Base-by-base conservation (phyloP, 1,140 invertebrate species). In the Oryzaephilus surinamensis region DNA sequence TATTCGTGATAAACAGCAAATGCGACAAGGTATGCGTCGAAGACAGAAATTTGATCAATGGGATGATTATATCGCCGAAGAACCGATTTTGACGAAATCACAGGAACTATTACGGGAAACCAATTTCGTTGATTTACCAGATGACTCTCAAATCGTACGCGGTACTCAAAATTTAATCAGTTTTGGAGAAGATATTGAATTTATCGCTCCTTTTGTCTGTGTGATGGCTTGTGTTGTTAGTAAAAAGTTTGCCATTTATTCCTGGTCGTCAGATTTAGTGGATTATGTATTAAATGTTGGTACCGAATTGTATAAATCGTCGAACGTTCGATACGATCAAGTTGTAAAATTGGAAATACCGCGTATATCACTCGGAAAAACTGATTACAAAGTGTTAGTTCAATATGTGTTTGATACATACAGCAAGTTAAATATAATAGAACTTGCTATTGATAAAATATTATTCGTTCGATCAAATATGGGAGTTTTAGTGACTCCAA, bases 151-250 rank as follows among this genome's bases (percentile, higher is more conserved):
- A 34, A 66, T 71, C 5, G 51, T 72, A 13, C 46, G 60, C 31
- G 69, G 67, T 4, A 54, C 53, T 2, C 51, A 45, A 7, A 60
- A 61, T 10, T 54, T 71, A 17, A 43, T 50, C 0, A 59, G 61
- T 2, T 41, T 45, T 6, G 57, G 60, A 8, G 34, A 48, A 18
- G 42, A 55, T 11, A 49, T 60, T n/a, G n/a, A n/a, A n/a, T n/a
- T n/a, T n/a, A n/a, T n/a, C n/a, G n/a, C 70, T 3, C 70, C 69
- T 0, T 72, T 70, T 44, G 58, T 63, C 0, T 64, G 67, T 3
- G 65, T 71, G 10, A 69, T 71, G 66, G 67, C 69, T 3, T 57
- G 64, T 7, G 64, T 67, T 0, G 68, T 68, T n/a, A n/a, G n/a
- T n/a, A n/a, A n/a, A n/a, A n/a, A n/a, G n/a, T 71, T 70, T 35